phyloP scores from a whole-genome alignment of 1,140 invertebrate genomes.

The Bathynomus jamesi region DNA sequence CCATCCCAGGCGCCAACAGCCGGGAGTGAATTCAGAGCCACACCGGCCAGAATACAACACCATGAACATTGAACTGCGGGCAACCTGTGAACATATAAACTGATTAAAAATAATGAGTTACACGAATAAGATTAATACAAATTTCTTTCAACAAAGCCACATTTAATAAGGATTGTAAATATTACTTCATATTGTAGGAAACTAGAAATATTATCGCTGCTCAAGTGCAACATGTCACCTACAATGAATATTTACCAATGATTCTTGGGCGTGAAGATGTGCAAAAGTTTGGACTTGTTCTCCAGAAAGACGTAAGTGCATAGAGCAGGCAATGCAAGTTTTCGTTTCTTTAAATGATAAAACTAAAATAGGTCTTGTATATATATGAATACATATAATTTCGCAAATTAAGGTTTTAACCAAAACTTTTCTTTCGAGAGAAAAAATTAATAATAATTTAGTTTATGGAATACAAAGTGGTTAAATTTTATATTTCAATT shows the following conservation, averaged over 20 bases:
- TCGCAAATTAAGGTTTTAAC: neutral
- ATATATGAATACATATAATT: too few relatives aligned
- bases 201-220: constrained; percentile 79
- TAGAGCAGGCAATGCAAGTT: neutral
- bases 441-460: neutral
- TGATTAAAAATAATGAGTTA: neutral
- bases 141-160: neutral
- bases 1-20: too few relatives aligned
- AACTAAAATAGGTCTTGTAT: neutral
- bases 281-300: constrained; percentile 76
- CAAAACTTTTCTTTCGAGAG: neutral
- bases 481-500: neutral
- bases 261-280: constrained; percentile 86
- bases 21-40: too few relatives aligned
- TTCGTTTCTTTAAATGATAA: neutral
- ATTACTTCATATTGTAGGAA: constrained; percentile 51
- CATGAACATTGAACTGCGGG: too few relatives aligned
- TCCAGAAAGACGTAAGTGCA: constrained; percentile 54
- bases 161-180: neutral
- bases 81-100: too few relatives aligned
- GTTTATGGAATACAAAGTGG: neutral
- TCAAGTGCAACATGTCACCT: constrained; percentile 86
- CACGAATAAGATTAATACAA: neutral
- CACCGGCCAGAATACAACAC: too few relatives aligned
- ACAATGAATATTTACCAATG: constrained; percentile 89